Evolutionary conservation across 1,140 invertebrate genomes (phyloP), one percentile per base, ranked within the genome.

Genomic region (Zeugodacus cucurbitae): DNA sequence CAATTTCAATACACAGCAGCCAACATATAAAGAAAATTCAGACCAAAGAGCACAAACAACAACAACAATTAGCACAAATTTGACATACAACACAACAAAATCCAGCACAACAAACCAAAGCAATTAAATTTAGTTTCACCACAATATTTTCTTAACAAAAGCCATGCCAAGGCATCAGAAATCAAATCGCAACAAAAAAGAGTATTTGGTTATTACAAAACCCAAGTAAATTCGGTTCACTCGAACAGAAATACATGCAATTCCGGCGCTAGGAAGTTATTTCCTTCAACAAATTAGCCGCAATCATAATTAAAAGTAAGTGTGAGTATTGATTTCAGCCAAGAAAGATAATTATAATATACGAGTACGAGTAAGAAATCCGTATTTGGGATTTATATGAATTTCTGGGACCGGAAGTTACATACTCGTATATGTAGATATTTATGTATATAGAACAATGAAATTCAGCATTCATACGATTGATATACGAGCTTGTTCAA

Each of bases 291-390:
- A 82, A 82, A 82, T 82, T 82, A 44, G n/a, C n/a, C 41, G 74
- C 14, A 82, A 48, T 82, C 41, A 82, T 10, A 82, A 82, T 48
- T 82, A 82, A 37, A 26, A 22, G 74, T 82, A 82, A 82, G 74
- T 82, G 41, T 17, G 26, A 44, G 14, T 41, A 78, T n/a, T 41
- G 6, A 41, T 78, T 78, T 41, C 37, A 41, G 37, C 22, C 34
- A 37, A 70, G 26, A 70, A 26, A 26, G n/a, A 54, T 4, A 54
- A 54, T 54, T 54, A 54, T 17, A 17, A 2, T 4, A 54, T 17
- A 20, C 14, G 4, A 54, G 48, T 17, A 20, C 14, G 4, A 54
- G 48, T 54, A 54, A 54, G 48, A 17, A 17, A 17, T 3, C 3
- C 0, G 11, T 54, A 20, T 20, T 54, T 54, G 48, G 48, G 48